Conservation (phyloP, 2,797 vertebrate genomes). For the Phyllotis vaccarum region DNA sequence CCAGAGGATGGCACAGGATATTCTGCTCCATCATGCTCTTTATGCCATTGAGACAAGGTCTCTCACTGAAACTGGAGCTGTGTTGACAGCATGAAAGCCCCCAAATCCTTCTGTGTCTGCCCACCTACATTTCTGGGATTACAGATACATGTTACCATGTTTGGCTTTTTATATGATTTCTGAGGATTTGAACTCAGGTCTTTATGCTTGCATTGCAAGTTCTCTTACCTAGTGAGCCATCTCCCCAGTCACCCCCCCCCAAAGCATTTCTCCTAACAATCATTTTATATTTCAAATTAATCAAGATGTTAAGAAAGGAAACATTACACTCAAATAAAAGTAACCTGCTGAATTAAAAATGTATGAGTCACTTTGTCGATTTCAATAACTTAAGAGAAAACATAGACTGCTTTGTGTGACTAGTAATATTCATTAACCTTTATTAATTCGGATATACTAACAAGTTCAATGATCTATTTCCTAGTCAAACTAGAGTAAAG, state of each 20-base stretch:
- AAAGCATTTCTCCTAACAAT: not conserved
- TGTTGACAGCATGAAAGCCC: not conserved
- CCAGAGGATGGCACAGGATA: not conserved
- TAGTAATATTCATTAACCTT: constrained; percentile 14
- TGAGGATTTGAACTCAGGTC: not conserved
- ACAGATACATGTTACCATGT: not conserved
- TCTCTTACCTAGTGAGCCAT: not conserved
- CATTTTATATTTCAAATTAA: constrained; percentile 34
- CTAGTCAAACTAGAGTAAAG: constrained; percentile 1
- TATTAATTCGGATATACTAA: not conserved
- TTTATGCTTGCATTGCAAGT: not conserved
- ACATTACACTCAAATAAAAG: constrained; percentile 34
- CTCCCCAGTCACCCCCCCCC: not conserved
- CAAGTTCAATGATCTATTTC: not conserved
- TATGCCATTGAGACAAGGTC: too few relatives aligned
- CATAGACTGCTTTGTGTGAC: not conserved
- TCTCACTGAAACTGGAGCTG: not conserved
- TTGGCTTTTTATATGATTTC: not conserved
- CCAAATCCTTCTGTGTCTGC: not conserved
- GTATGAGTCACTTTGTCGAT: not conserved
- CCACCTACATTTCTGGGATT: not conserved
- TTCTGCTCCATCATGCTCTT: not conserved
- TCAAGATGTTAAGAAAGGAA: constrained; percentile 14
- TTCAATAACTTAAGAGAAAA: constrained; percentile 45
- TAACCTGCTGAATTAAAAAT: constrained; percentile 25